Base-by-base conservation (phyloP, 1,140 invertebrate genomes). In the Zophobas atratus region DNA sequence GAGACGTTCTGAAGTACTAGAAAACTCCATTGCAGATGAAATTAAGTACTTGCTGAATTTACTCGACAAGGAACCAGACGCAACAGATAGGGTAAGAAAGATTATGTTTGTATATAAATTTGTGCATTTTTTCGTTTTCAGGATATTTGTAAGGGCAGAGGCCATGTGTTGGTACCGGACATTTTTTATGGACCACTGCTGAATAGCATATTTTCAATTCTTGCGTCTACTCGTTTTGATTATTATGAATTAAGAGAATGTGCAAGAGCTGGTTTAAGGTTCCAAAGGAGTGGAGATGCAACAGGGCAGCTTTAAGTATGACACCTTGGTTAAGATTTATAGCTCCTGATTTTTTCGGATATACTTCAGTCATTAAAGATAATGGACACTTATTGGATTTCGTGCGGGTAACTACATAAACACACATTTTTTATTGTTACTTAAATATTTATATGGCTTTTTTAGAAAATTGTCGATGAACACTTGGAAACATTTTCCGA, bases 241-340 rank as follows among this genome's bases (percentile, higher is more conserved):
- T 8, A 75, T 38, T 6, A 33, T 1, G 56, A 72, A 70, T 46
- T 79, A 33, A 32, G 80, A 39, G 48, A 79, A 74, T n/a, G 77
- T 2, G 67, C 41, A 36, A 63, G 76, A 6, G 72, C 86, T 41
- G 86, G 84, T 0, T 49, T 89, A 3, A 75, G 86, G 60, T 90
- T 91, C 77, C 88, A 90, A 79, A 84, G 89, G 6, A 84, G 79
- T 55, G 84, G 85, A 0, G 90, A 90, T 77, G 89, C 90, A 63
- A 86, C 89, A 0, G 92, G 1, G 87, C 89, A 1, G 84, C 91
- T 53, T 71, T 92, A 4, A 88, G 87, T 74, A 84, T 90, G 0
- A 87, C 92, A 2, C 92, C 92, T 0, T 90, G 92, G 88, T 81
- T 93, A 0, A 88, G 91, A 34, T 84, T 90, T 57, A 49, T 92